Evolutionary conservation across 2,797 vertebrate species (phyloP), one percentile per base, ranked within the genome.

Genomic region (Rhinichthys osculus): DNA sequence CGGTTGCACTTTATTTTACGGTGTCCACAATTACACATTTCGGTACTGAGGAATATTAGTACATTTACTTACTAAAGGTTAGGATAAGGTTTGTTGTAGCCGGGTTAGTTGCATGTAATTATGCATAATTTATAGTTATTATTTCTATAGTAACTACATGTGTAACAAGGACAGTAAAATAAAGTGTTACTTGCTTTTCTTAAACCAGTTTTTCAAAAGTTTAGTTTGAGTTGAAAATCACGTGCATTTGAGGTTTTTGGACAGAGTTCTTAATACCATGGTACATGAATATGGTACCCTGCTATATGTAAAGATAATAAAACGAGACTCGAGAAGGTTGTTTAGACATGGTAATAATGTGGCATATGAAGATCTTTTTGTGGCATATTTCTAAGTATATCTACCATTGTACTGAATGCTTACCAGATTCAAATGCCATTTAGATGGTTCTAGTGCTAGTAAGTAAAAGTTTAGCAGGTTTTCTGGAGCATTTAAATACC

Each of bases 271-370:
- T 76, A 23, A 40, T 57, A 14, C 21, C n/a, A 30, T 19, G 71
- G 72, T 10, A n/a, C 17, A 16, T 57, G 50, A 77, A 38, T 33
- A 30, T 10, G n/a, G 44, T 8, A 44, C 42, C 42, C 42, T 73
- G 73, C 73, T 54, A 2, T 16, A 59, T n/a, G 21, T 40, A 8
- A 67, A 7, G 7, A 35, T 35, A 19, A 67, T 35, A 10, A 64
- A 77, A 77, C 23, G 11, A 78, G 30, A 30, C 30, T 30, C 30
- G 30, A 30, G 30, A 30, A 30, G 52, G 74, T 3, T 54, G 73
- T 76, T 76, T 52, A 35, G 27, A 33, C 72, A 33, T 52, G 30
- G 30, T 52, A 52, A 76, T 76, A 38, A 76, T n/a, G 23, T 78
- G 74, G 21, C n/a, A n/a, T n/a, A 40, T 40, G 35, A 78, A 27